Base-by-base conservation (phyloP, 2,113 vertebrate genomes). In the Petrocephalus microphthalmus region DNA sequence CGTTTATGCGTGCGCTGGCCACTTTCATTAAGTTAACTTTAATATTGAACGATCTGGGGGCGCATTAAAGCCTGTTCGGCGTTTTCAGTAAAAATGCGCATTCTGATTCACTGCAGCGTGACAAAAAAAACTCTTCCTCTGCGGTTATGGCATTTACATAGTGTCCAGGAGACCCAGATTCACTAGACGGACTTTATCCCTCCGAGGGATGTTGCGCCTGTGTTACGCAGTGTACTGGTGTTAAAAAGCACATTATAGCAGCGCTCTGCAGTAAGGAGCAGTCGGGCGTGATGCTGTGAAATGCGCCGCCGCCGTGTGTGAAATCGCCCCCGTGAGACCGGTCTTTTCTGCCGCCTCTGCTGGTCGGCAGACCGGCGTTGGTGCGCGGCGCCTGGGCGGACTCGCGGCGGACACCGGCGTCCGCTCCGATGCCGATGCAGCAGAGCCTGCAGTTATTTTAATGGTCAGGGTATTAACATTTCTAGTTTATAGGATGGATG, bases 21-120 rank as follows among this genome's bases (percentile, higher is more conserved):
- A 78, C 71, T 78, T 78, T 78, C 33, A 78, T 78, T 33, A 51
- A 84, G 81, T 84, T 47, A 47, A 84, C 81, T 78, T 78, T 78
- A 78, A 78, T 42, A 78, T 78, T 19, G 15, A 3, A 33, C 33
- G 29, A 78, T 78, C 71, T 19, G 71, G 17, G 33, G 13, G 71
- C 17, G 71, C 71, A 78, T 19, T 78, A 19, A 42, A 78, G 33
- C 71, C 17, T 84, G 45, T 47, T 10, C 8, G 20, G 47, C 47
- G 7, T n/a, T n/a, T 84, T 49, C 81, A 45, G 47, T 84, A 19
- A 84, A 49, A 49, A 19, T 29, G 5, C 81, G 81, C 42, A 84
- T 84, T 51, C 42, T 49, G 81, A 49, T 84, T 42, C 60, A 71
- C 42, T 71, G 86, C 64, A 51, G 86, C 47, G n/a, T 13, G 20